Base-by-base conservation (phyloP, 2,797 vertebrate genomes). In the Diplodus sargus region DNA sequence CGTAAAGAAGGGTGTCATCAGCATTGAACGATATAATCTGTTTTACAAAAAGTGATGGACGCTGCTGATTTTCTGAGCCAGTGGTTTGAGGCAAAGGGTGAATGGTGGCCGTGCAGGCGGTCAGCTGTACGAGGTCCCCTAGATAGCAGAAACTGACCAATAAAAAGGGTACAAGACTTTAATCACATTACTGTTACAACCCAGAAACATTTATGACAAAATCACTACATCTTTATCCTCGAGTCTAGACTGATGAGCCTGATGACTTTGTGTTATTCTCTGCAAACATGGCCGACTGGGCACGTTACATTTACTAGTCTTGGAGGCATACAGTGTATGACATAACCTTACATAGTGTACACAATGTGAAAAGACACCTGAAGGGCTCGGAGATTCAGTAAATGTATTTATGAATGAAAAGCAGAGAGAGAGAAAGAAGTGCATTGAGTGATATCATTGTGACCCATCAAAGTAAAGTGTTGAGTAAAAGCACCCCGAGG, bases 401-500 rank as follows among this genome's bases (percentile, higher is more conserved):
- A 58, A 70, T 54, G 60, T 79, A 45, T 83, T 70, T 78, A 15
- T 82, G 71, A 81, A 87, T 52, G 76, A 77, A 73, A 47, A 42
- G 45, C 23, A 39, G 43, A 39, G 43, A 20, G 49, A 63, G 63
- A 63, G 63, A 82, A 69, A 78, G 70, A 51, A 79, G 70, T 84
- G 71, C 89, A 87, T 82, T 67, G 71, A 85, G 75, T 76, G 83
- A 63, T 81, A 86, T 83, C 67, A 86, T 85, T 88, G 83, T 86
- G 72, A 67, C 6, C 78, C 74, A 60, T 83, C 86, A 58, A 47
- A 80, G 68, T 69, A 79, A 86, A 86, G 70, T 79, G 89, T 91
- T 70, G 70, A 43, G 49, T 88, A 85, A 92, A 91, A 92, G 87
- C 88, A 78, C 67, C 90, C 84, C 0, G 73, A 71, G 85, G 91